Percentiles rank a stretch among this genome's conserved stretches.
Evolutionary conservation across 2,888 invertebrate genomes (phyloP).

Genomic region (Yponomeuta sedellus): DNA sequence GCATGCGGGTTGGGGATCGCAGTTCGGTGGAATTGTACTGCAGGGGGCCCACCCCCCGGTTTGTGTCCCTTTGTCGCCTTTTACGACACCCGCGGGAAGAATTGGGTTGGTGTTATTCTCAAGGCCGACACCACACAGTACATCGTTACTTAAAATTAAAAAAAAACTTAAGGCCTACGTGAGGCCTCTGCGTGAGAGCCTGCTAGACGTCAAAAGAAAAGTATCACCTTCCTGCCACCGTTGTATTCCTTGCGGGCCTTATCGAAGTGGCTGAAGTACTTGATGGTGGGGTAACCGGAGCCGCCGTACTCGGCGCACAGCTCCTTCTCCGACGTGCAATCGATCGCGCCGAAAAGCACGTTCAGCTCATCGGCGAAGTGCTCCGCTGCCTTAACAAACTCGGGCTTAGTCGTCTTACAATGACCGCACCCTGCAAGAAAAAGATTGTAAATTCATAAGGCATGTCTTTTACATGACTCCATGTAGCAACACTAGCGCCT

Average conservation of each 20-base stretch:
- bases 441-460: neutral
- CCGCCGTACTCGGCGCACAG: slow-evolving; percentile 84
- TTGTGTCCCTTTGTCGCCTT: no score
- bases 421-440: slow-evolving; percentile 88
- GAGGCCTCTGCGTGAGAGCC: no score
- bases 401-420: slow-evolving; percentile 91
- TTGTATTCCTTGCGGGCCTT: slow-evolving; percentile 81
- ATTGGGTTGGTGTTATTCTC: no score
- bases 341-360: slow-evolving; percentile 88
- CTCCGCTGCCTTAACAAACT: slow-evolving; percentile 82
- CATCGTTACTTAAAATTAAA: no score
- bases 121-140: no score
- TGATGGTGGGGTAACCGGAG: slow-evolving; percentile 90
- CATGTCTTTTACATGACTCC: no score
- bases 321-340: slow-evolving; percentile 81
- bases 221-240: slow-evolving; percentile 82
- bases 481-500: no score
- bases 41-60: no score
- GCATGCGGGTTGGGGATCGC: no score
- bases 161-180: no score
- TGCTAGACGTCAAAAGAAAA: neutral
- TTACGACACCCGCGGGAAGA: no score
- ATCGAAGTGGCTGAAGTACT: slow-evolving; percentile 89
- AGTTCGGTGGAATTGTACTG: no score
- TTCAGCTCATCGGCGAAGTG: slow-evolving; percentile 85